Conservation (phyloP, 92 coral and sea anemone genomes). For the Palythoa grandis region DNA sequence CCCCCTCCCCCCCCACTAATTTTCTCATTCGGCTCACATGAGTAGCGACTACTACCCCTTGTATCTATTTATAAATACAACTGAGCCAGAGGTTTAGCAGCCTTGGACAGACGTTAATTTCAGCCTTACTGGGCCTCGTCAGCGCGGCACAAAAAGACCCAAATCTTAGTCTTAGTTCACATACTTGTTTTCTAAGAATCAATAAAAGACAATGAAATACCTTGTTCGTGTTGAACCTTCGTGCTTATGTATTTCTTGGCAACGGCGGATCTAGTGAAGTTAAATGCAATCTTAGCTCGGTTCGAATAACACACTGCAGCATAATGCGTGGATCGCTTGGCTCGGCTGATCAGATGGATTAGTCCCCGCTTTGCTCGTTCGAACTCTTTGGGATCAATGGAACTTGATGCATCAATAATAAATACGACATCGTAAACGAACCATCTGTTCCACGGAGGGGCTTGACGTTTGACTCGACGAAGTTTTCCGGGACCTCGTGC, state of each 20-base stretch:
- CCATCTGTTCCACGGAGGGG: slow-evolving; percentile 10
- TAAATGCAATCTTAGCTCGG: slow-evolving; percentile 30
- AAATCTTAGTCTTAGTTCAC: neutral
- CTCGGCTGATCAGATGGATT: slow-evolving; percentile 11
- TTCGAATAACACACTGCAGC: slow-evolving; percentile 23
- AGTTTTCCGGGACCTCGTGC: slow-evolving; percentile 37
- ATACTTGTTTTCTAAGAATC: no score
- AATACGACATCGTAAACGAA: slow-evolving; percentile 36
- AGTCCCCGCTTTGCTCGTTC: slow-evolving; percentile 26
- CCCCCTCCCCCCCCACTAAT: no score
- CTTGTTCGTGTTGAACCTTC: slow-evolving; percentile 27
- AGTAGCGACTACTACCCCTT: no score
- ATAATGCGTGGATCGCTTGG: slow-evolving; percentile 21
- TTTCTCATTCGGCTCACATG: no score
- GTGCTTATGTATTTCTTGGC: slow-evolving; percentile 13
- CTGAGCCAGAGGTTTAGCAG: no score
- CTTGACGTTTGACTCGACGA: slow-evolving; percentile 26
- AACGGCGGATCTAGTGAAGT: slow-evolving; percentile 4
- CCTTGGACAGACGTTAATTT: no score
- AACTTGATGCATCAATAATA: slow-evolving; percentile 31
- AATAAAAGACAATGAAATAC: neutral
- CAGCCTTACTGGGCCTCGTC: no score
- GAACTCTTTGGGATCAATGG: slow-evolving; percentile 30
- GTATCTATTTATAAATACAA: no score
- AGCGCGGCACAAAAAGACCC: neutral